phyloP scores from a whole-genome alignment of 1,140 invertebrate genomes.

The Rhynchophorus ferrugineus region DNA sequence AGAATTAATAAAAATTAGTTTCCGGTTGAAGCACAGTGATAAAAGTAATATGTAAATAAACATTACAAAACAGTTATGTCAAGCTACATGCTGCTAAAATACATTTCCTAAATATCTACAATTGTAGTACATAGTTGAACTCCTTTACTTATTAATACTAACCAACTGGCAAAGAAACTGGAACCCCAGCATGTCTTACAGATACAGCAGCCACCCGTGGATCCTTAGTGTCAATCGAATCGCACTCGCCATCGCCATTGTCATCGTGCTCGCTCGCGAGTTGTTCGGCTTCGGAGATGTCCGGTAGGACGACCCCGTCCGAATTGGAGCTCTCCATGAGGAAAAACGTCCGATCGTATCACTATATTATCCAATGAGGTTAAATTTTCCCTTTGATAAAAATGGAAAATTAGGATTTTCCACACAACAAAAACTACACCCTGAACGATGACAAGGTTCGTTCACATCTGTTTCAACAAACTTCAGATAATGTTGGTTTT shows the following conservation, averaged over 20 bases:
- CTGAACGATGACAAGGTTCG: conserved; percentile 8
- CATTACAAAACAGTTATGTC: no score
- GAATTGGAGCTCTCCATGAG: conserved; percentile 49
- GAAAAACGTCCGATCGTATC: conserved; percentile 20
- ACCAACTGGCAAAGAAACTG: conserved; percentile 68
- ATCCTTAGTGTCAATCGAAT: conserved; percentile 41
- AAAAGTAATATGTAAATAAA: no score
- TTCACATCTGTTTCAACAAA: conserved; percentile 15
- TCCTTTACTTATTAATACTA: conserved; percentile 38
- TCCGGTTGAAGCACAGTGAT: no score
- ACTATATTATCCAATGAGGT: neutral
- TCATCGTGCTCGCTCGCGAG: conserved; percentile 51
- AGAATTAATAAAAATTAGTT: neutral
- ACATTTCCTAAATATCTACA: no score
- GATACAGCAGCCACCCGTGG: conserved; percentile 39
- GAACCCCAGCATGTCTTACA: conserved; percentile 52
- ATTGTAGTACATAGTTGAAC: no score
- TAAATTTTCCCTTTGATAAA: conserved; percentile 5
- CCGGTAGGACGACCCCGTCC: conserved; percentile 59
- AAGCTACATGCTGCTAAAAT: no score
- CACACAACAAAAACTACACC: conserved; percentile 11
- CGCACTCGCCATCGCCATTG: conserved; percentile 38
- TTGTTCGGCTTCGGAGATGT: conserved; percentile 57
- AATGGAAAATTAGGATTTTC: conserved; percentile 15
- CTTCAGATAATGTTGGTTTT: conserved; percentile 14